A percentile compares a stretch with the other conserved stretches of the same genome.
These are phyloP conservation scores for Triplophysa siluroides DNA, from an alignment of 2,113 vertebrate genomes.

Conservation along the genomic window DNA sequence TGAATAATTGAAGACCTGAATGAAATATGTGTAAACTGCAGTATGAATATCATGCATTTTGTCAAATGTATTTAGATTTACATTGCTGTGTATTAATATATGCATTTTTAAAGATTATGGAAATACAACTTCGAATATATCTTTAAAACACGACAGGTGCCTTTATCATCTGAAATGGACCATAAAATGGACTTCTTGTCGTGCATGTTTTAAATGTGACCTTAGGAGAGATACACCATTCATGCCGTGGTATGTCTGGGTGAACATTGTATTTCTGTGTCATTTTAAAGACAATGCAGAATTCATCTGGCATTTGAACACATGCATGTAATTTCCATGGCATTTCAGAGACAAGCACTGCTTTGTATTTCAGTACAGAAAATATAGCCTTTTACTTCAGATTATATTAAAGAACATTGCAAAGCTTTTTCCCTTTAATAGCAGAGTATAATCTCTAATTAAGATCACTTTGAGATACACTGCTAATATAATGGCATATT, in stretches of 20 bases:
- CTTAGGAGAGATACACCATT: slow-evolving; percentile 9
- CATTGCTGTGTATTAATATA: background rate
- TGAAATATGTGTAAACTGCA: background rate
- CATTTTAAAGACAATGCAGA: slow-evolving; percentile 8
- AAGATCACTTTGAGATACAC: background rate
- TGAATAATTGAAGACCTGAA: background rate
- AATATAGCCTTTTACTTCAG: background rate
- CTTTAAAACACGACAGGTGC: background rate
- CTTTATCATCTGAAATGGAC: background rate
- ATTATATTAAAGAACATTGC: background rate
- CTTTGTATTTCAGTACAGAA: background rate
- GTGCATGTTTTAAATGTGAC: slow-evolving; percentile 15
- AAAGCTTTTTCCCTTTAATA: background rate
- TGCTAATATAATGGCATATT: background rate
- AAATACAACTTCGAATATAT: background rate
- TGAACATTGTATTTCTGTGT: slow-evolving; percentile 19
- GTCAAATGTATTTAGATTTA: background rate
- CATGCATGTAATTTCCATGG: slow-evolving; percentile 4
- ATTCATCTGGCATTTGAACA: slow-evolving; percentile 33
- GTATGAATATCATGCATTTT: background rate
- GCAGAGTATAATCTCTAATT: slow-evolving; percentile 11
- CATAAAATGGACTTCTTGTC: background rate
- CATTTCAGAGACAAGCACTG: slow-evolving; percentile 11
- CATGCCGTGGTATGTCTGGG: background rate
- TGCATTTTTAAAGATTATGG: background rate